Evolutionary conservation across 1,140 invertebrate genomes (phyloP), one percentile per base, ranked within the genome.

Genomic region (Sitobion miscanthi): DNA sequence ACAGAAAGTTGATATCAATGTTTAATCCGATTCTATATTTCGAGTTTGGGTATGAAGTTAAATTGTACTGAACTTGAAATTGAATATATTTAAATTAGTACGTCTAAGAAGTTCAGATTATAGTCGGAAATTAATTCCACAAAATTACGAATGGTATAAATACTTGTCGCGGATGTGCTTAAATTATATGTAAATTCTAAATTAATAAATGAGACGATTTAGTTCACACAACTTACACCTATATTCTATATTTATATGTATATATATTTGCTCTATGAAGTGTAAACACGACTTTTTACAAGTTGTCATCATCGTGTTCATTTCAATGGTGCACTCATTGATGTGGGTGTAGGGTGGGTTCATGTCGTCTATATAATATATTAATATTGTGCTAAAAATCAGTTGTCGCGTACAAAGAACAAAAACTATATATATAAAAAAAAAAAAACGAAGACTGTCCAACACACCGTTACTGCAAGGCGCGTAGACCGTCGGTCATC

Each of bases 371-470:
- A 11, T 6, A n/a, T 35, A 77, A 23, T n/a, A n/a, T 77, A 77
- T 77, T 77, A 77, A 35, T 85, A 42, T 47, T 86, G 85, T 86
- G 42, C 85, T 86, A 86, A 86, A 86, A 47, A 86, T 86, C 42
- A n/a, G 23, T 42, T 86, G 11, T 86, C 42, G 42, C 23, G 1
- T 14, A 86, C 20, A 4, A n/a, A 77, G 3, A n/a, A 77, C 30
- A 30, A 35, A n/a, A n/a, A 35, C 14, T n/a, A n/a, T 4, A 1
- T 69, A 30, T n/a, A 69, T 11, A 69, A 14, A 62, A 30, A 30
- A 30, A 62, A 69, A n/a, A 77, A n/a, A 17, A 5, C 5, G n/a
- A n/a, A 77, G 11, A 77, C n/a, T 7, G 21, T 54, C 52, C 1
- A 7, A 23, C 20, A 23, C 52, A 23, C 52, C 0, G 52, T 54